phyloP scores from a whole-genome alignment of 2,113 vertebrate genomes.

The Malurus cyaneus region DNA sequence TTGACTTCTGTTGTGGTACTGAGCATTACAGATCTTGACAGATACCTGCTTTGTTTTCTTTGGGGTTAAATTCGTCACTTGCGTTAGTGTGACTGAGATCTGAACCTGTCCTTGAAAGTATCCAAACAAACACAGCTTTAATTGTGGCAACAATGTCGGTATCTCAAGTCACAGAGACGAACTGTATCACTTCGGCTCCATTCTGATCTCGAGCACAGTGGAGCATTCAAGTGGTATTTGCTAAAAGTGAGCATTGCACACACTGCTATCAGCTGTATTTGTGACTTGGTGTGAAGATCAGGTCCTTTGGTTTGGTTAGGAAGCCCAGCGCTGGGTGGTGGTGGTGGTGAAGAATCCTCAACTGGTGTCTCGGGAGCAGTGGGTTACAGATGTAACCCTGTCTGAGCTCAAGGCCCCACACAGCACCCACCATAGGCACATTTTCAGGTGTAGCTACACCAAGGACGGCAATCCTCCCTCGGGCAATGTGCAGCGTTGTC shows the following conservation, averaged over 20 bases:
- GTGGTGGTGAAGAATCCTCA: not conserved
- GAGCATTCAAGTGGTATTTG: not conserved
- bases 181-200: not conserved
- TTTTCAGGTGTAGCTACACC: not conserved
- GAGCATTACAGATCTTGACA: not conserved
- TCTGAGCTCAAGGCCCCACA: not conserved
- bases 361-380: not conserved
- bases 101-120: not conserved
- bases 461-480: not conserved
- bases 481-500: not conserved
- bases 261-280: not conserved
- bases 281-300: not conserved
- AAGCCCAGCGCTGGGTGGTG: not conserved
- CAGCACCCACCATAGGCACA: not conserved
- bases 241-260: not conserved
- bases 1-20: not conserved
- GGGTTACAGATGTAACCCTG: not conserved
- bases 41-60: not conserved
- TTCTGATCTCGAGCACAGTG: not conserved
- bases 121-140: not conserved
- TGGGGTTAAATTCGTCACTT: not conserved
- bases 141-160: fast-evolving
- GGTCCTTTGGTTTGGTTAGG: not conserved
- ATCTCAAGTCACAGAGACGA: not conserved
- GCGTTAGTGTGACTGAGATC: not conserved